These are phyloP conservation scores for Acanthosoma haemorrhoidale DNA, from an alignment of 2,888 invertebrate species.

Conservation along the genomic window DNA sequence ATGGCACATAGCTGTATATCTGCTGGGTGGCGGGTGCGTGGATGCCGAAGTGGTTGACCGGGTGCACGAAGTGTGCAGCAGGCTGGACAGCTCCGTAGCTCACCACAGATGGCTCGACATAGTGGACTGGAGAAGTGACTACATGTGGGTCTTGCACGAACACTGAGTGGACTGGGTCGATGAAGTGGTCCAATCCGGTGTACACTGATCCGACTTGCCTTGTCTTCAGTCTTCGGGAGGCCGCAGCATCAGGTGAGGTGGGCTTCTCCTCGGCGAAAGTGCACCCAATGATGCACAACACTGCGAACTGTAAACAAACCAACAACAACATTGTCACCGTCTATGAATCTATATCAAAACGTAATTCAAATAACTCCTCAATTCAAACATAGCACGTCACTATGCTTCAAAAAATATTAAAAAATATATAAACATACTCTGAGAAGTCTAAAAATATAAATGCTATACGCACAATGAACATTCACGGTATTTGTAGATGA, in stretches of 20 bases:
- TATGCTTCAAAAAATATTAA: no score
- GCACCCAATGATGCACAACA: not conserved
- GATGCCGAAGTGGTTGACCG: not conserved
- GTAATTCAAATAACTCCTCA: no score
- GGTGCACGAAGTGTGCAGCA: not conserved
- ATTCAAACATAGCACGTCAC: no score
- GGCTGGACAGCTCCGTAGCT: not conserved
- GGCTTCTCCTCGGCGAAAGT: not conserved
- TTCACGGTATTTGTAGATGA: no score
- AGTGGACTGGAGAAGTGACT: not conserved
- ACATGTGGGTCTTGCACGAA: not conserved
- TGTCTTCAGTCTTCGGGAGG: not conserved
- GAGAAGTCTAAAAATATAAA: no score
- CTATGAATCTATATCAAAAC: not conserved
- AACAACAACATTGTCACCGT: not conserved
- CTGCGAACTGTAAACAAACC: not conserved
- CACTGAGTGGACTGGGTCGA: not conserved
- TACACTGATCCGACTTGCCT: not conserved
- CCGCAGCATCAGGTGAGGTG: not conserved
- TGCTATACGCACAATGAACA: no score
- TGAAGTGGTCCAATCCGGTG: not conserved
- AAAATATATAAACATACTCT: no score
- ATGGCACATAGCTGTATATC: not conserved
- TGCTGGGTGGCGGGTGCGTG: not conserved
- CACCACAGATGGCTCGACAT: slow-evolving; percentile 3